Percentiles rank a stretch among this genome's conserved stretches.
Evolutionary conservation across 1,140 invertebrate species (phyloP).

Genomic region (Lucilia sericata): DNA sequence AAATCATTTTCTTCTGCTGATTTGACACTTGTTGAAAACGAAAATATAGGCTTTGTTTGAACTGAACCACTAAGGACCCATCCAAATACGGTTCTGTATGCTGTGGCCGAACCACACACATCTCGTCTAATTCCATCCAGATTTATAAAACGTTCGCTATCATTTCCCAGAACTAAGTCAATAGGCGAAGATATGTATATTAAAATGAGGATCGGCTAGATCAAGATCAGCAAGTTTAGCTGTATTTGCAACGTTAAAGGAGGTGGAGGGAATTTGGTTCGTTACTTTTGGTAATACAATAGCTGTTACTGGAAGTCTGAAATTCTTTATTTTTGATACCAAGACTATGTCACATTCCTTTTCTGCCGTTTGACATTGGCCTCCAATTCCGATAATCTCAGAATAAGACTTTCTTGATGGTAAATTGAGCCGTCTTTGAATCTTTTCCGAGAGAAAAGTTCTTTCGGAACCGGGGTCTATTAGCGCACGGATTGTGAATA

Average conservation of each 20-base stretch:
- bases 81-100: constrained; percentile 19
- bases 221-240: neutral
- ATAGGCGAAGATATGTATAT: neutral
- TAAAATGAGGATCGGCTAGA: neutral
- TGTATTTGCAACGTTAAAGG: neutral
- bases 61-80: constrained; percentile 33
- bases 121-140: neutral
- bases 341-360: too few relatives aligned
- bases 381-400: too few relatives aligned
- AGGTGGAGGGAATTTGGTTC: neutral
- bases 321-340: too few relatives aligned
- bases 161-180: constrained; percentile 3
- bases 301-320: too few relatives aligned
- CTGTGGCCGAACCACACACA: neutral
- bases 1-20: neutral
- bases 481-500: too few relatives aligned
- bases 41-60: neutral
- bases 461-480: too few relatives aligned
- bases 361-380: too few relatives aligned
- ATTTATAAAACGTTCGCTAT: neutral
- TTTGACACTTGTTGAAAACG: neutral
- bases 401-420: too few relatives aligned
- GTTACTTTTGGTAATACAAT: constrained; percentile 5
- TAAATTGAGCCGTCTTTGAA: too few relatives aligned
- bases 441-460: too few relatives aligned